These are phyloP conservation scores for Nephrotoma flavescens DNA, from an alignment of 2,888 invertebrate genomes.

Conservation along the genomic window DNA sequence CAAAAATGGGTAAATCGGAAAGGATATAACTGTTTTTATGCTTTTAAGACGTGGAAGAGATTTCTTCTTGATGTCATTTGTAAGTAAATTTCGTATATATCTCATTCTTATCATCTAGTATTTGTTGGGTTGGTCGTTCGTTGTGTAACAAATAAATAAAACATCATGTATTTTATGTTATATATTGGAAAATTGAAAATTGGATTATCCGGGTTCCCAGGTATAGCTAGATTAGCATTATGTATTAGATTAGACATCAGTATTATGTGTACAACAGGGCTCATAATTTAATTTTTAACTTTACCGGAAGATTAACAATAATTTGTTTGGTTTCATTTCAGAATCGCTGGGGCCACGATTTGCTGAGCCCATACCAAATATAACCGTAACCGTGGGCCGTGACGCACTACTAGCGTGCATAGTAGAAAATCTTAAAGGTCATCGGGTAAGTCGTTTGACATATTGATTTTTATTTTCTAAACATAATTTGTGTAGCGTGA, in stretches of 20 bases:
- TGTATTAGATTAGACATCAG: neutral
- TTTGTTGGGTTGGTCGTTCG: neutral
- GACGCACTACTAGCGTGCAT: constrained; percentile 70
- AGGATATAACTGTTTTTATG: neutral
- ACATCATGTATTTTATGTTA: neutral
- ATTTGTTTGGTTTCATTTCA: constrained; percentile 2
- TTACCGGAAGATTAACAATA: no score
- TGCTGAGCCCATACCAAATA: constrained; percentile 67
- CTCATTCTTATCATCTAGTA: neutral
- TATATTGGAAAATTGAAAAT: neutral
- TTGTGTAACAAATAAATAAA: no score
- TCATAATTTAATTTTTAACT: no score
- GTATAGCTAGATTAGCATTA: neutral
- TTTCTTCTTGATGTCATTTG: neutral
- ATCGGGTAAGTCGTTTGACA: constrained; percentile 44
- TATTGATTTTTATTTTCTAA: neutral
- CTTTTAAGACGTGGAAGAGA: neutral
- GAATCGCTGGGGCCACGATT: constrained; percentile 44
- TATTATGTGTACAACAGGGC: neutral
- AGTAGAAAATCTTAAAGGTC: constrained; percentile 63
- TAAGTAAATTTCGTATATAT: neutral
- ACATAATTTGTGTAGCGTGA: neutral
- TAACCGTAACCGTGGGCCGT: constrained; percentile 65
- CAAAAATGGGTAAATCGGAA: neutral
- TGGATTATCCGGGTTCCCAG: neutral